These are phyloP conservation scores for Psettodes erumei DNA, from an alignment of 2,113 vertebrate genomes.

Conservation along the genomic window DNA sequence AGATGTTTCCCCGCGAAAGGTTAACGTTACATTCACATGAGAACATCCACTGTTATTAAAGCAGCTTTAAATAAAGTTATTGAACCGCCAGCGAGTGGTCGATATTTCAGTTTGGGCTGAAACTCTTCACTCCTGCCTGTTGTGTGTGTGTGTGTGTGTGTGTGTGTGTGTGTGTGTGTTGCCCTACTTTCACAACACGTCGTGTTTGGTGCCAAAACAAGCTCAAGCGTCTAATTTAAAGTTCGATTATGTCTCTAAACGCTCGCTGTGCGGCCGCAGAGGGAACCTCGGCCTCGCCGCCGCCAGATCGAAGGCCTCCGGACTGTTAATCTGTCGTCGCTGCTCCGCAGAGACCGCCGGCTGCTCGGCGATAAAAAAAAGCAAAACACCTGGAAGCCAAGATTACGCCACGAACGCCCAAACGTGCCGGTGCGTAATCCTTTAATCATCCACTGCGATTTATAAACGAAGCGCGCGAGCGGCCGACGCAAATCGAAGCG, in stretches of 20 bases:
- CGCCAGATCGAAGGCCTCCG: neutral
- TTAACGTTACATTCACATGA: neutral
- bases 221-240: conserved; percentile 42
- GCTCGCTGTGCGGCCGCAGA: neutral
- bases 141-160: no score
- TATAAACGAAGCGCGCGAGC: conserved; percentile 22
- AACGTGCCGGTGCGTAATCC: conserved; percentile 47
- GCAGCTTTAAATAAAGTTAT: neutral
- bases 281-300: neutral
- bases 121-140: neutral
- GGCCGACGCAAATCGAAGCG: conserved; percentile 17
- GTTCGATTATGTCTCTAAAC: neutral
- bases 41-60: neutral
- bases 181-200: conserved; percentile 32
- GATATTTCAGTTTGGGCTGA: neutral
- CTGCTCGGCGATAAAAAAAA: conserved; percentile 11
- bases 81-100: neutral
- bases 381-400: conserved; percentile 15
- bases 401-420: conserved; percentile 33
- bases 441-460: conserved; percentile 48
- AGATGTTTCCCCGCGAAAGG: no score
- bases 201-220: conserved; percentile 40
- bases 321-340: conserved; percentile 27
- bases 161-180: no score
- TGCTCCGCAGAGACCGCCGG: conserved; percentile 24